These are phyloP conservation scores for Maccullochella peelii DNA, from an alignment of 2,113 vertebrate species.

Conservation along the genomic window DNA sequence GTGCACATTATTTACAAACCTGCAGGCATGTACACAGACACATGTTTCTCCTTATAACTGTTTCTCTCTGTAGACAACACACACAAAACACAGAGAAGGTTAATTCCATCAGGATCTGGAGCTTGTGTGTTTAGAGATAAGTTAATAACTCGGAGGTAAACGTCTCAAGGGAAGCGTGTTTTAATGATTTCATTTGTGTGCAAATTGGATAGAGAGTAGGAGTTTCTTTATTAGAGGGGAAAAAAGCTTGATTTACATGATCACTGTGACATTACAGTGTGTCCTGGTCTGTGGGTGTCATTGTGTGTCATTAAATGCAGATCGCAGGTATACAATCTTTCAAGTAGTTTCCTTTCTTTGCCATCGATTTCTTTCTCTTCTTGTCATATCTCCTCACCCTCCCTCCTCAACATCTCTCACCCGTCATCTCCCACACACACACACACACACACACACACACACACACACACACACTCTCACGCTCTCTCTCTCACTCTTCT, in stretches of 20 bases:
- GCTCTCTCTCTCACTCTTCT: not conserved
- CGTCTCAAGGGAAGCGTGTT: conserved; percentile 74
- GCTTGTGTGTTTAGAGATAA: conserved; percentile 81
- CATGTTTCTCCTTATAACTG: conserved; percentile 17
- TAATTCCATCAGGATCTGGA: conserved; percentile 77
- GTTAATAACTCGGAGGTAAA: conserved; percentile 80
- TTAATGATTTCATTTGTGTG: conserved; percentile 88
- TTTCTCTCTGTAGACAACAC: conserved; percentile 18
- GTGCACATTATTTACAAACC: conserved; percentile 36
- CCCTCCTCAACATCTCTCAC: conserved; percentile 13
- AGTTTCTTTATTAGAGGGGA: conserved; percentile 72
- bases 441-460: conserved; percentile 8
- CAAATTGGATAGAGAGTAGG: conserved; percentile 84
- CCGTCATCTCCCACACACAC: conserved; percentile 20
- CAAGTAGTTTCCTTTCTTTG: conserved; percentile 41
- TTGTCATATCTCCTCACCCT: conserved; percentile 22
- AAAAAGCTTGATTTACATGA: conserved; percentile 64
- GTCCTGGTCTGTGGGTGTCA: conserved; percentile 33
- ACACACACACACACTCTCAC: conserved; percentile 5
- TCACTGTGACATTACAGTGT: conserved; percentile 59
- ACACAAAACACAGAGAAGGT: conserved; percentile 59
- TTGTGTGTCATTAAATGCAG: conserved; percentile 56
- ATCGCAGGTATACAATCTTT: conserved; percentile 42
- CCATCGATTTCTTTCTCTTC: conserved; percentile 44
- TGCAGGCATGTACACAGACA: conserved; percentile 11